phyloP scores from a whole-genome alignment of 2,113 vertebrate genomes.

The Tetrao urogallus region DNA sequence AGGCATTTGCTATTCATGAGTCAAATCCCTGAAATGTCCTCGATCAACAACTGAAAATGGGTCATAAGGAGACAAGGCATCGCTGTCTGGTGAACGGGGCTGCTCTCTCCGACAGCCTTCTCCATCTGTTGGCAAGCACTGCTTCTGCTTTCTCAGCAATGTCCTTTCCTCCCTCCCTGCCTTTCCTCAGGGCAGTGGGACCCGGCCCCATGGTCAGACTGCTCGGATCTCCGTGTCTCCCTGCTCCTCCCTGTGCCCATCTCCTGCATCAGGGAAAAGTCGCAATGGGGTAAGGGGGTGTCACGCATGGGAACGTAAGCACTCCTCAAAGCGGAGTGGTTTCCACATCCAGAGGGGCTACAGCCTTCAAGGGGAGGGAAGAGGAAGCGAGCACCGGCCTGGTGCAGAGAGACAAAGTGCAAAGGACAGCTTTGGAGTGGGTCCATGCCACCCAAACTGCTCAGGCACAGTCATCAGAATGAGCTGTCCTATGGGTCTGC shows the following conservation, averaged over 20 bases:
- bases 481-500: neutral
- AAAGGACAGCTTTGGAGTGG: neutral
- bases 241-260: neutral
- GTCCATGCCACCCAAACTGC: neutral
- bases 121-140: neutral
- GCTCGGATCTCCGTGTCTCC: neutral
- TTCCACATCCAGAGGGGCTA: neutral
- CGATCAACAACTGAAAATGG: conserved; percentile 42
- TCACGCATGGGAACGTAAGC: neutral
- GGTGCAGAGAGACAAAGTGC: neutral
- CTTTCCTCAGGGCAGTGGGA: neutral
- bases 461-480: neutral
- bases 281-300: neutral
- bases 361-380: neutral
- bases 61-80: conserved; percentile 37
- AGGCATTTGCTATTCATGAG: conserved; percentile 61
- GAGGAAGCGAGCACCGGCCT: neutral
- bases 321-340: neutral
- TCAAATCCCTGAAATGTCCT: conserved; percentile 48
- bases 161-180: neutral
- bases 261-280: neutral
- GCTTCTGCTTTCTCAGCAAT: neutral
- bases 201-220: neutral
- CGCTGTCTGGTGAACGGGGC: neutral
- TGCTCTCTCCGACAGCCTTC: neutral